Base-by-base conservation (phyloP, 2,888 invertebrate species). In the Metacarcinus magister region DNA sequence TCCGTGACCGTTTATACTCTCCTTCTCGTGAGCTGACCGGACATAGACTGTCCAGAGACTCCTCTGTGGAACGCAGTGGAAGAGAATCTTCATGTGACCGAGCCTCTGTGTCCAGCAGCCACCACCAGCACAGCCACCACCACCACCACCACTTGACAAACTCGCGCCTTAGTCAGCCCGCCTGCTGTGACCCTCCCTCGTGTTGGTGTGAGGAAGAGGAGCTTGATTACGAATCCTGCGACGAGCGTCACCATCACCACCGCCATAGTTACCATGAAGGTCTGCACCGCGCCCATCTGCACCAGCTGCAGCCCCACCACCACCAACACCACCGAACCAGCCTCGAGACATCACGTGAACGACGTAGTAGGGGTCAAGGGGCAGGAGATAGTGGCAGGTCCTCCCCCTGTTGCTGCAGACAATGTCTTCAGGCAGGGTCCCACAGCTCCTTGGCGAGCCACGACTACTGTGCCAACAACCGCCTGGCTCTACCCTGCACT, bases 251-350 rank as follows among this genome's bases (percentile, higher is more conserved):
- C 28, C 95, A 96, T 44, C 96, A 96, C 89, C 96, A 96, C 48
- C 94, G 97, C 19, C 97, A 97, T 93, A 97, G 97, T 90, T 97
- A 97, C 91, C 97, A 97, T 75, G 97, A 97, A 44, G 97, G 96
- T n/a, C 94, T 97, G n/a, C 96, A 96, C 46, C 96, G 93, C 54
- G 96, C 96, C 32, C 96, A 96, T 75, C 95, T 96, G 23, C 95
- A 94, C 48, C 95, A 54, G 32, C 95, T 82, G 39, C 96, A 92
- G 48, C 82, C 95, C 19, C 95, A 95, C 54, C 82, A 87, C 28
- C 94, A 89, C 67, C 92, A 67, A 28, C 89, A 89, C 19, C 92
- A 67, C 48, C 93, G 75, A 43, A 5, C 82, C 39, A 82, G 75
- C 46, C 94, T 92, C 13, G 96, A 96, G 28, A 28, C 91, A 5